A percentile compares a stretch with the other conserved stretches of the same genome.
phyloP scores from a whole-genome alignment of 2,888 invertebrate genomes.

The Rutpela maculata region DNA sequence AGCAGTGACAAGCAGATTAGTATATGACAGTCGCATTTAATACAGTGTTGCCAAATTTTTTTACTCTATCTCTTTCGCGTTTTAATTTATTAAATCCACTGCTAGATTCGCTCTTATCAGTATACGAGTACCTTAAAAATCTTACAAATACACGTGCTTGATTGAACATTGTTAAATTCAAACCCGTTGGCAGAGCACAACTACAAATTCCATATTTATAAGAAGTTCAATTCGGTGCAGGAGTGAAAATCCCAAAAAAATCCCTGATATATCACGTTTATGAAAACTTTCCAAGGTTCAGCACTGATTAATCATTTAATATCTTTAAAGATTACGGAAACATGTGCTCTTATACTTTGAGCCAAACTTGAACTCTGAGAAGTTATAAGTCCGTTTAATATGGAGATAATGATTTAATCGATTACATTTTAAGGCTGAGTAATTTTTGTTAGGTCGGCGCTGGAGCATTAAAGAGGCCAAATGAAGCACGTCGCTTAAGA shows the following conservation, averaged over 20 bases:
- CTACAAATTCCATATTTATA: too few species aligned
- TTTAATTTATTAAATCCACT: too few species aligned
- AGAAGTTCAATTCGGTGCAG: too few species aligned
- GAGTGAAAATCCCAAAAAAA: background rate
- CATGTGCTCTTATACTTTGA: background rate
- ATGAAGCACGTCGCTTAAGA: conserved; percentile 34
- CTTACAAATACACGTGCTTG: too few species aligned
- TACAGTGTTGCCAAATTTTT: too few species aligned
- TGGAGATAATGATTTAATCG: conserved; percentile 41
- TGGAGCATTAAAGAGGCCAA: conserved; percentile 30
- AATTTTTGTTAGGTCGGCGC: conserved; percentile 28
- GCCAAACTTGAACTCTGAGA: conserved; percentile 25
- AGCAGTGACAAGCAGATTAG: too few species aligned
- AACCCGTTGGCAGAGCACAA: too few species aligned
- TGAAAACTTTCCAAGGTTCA: conserved; percentile 15
- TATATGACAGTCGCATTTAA: too few species aligned
- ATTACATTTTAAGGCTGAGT: conserved; percentile 38
- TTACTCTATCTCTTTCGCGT: too few species aligned
- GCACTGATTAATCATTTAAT: conserved; percentile 21
- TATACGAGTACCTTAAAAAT: too few species aligned
- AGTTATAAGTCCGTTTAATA: conserved; percentile 41
- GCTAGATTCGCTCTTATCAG: too few species aligned
- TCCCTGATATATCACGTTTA: background rate
- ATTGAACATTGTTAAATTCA: too few species aligned
- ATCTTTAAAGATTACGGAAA: background rate